Percentiles rank a stretch among this genome's conserved stretches.
phyloP scores from a whole-genome alignment of 2,113 vertebrate species.

The Anhinga anhinga region DNA sequence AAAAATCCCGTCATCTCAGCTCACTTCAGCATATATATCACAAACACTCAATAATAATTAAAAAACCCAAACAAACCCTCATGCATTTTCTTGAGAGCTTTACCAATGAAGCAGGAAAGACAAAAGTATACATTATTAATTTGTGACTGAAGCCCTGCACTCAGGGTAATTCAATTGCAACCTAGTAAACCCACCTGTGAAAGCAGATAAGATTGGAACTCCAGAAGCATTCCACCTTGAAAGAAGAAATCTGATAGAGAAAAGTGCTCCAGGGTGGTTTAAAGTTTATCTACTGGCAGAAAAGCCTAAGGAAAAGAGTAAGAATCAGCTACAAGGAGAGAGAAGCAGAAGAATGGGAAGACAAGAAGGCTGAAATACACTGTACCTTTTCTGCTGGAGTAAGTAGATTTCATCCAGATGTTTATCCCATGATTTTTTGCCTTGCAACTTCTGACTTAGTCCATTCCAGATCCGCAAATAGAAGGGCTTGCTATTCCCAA shows the following conservation, averaged over 20 bases:
- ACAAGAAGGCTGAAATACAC: neutral
- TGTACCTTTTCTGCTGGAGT: constrained; percentile 75
- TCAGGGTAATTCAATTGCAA: neutral
- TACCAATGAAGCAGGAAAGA: neutral
- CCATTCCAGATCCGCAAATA: constrained; percentile 62
- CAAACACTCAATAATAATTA: neutral
- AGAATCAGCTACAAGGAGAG: neutral
- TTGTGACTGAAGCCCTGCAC: neutral
- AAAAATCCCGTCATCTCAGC: neutral
- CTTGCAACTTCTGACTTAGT: constrained; percentile 40
- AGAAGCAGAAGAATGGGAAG: neutral
- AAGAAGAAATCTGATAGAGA: constrained; percentile 48
- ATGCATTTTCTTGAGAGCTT: neutral
- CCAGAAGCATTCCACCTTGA: constrained; percentile 44
- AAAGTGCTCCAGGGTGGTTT: constrained; percentile 21
- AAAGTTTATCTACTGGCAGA: constrained; percentile 49
- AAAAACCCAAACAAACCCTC: neutral
- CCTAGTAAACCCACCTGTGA: neutral
- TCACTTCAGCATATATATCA: neutral
- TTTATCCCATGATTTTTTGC: constrained; percentile 56
- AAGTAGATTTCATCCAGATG: constrained; percentile 68
- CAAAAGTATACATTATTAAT: neutral
- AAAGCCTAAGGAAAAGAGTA: neutral
- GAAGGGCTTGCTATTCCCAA: constrained; percentile 47
- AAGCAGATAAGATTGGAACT: constrained; percentile 55